Percentiles rank a stretch among this genome's conserved stretches.
Evolutionary conservation across 2,797 vertebrate genomes (phyloP).

Genomic region (Gouania willdenowi): DNA sequence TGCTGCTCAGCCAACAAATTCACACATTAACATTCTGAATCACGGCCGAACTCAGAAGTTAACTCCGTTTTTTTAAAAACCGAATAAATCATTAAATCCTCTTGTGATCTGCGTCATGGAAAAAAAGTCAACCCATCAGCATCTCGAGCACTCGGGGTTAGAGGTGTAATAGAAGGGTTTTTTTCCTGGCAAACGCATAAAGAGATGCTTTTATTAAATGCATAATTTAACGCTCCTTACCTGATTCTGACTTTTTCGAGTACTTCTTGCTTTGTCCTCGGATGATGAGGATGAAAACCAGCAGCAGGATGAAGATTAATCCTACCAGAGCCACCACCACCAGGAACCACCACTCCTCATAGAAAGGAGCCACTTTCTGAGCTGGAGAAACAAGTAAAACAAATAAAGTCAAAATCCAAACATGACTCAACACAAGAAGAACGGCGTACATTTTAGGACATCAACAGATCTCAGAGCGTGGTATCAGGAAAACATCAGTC

Average conservation of each 20-base stretch:
- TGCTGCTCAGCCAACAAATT: conserved; percentile 5
- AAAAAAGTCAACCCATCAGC: conserved; percentile 1
- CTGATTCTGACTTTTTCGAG: conserved; percentile 90
- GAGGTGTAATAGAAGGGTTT: neutral
- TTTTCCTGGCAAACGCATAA: neutral
- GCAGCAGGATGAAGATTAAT: conserved; percentile 96
- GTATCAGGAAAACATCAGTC: too few species aligned
- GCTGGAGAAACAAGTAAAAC: conserved; percentile 77
- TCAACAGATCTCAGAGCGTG: too few species aligned
- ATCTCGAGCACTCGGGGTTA: neutral
- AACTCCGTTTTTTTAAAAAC: conserved; percentile 2
- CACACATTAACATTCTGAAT: conserved; percentile 17
- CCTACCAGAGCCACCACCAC: conserved; percentile 96
- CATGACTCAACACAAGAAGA: conserved; percentile 18
- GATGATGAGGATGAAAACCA: conserved; percentile 96
- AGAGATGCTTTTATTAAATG: neutral
- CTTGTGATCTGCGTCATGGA: neutral
- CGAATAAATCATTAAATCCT: neutral
- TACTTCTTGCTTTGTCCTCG: conserved; percentile 98
- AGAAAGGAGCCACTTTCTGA: conserved; percentile 94
- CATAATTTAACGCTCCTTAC: conserved; percentile 63
- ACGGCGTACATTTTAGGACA: too few species aligned
- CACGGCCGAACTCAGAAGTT: neutral
- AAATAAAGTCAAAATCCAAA: conserved; percentile 11
- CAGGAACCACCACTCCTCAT: conserved; percentile 99